phyloP scores from a whole-genome alignment of 2,888 invertebrate genomes.

The Anagyrus pseudococci region DNA sequence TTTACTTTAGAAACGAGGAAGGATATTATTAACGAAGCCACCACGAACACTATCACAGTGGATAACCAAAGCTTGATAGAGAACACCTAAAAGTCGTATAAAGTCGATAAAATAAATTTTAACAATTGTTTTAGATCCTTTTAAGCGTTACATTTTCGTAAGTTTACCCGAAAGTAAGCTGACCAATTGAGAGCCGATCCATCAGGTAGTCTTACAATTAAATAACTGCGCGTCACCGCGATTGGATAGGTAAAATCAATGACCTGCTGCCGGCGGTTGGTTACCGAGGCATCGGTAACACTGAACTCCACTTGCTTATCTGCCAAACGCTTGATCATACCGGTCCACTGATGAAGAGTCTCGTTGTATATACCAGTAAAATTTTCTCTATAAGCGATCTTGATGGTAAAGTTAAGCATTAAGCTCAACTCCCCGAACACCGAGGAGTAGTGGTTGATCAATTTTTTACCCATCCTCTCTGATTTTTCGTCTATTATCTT shows the following conservation, averaged over 20 bases:
- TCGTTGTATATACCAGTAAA: slow-evolving; percentile 40
- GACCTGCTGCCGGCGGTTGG: slow-evolving; percentile 31
- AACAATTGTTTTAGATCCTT: no score
- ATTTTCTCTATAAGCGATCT: slow-evolving; percentile 9
- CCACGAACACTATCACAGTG: no score
- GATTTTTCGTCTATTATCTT: no score
- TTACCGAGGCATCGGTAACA: slow-evolving; percentile 39
- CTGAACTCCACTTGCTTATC: slow-evolving; percentile 42
- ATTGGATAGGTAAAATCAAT: slow-evolving; percentile 47
- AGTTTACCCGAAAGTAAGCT: slow-evolving; percentile 43
- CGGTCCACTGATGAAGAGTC: slow-evolving; percentile 41
- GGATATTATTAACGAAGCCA: no score
- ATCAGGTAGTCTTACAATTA: slow-evolving; percentile 41
- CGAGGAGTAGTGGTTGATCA: no score
- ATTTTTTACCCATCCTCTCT: no score
- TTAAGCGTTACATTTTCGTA: no score
- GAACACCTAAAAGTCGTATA: no score
- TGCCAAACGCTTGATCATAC: slow-evolving; percentile 40
- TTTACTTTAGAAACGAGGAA: no score
- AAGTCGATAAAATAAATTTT: no score
- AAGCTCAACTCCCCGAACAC: slow-evolving; percentile 32
- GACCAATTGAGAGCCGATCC: slow-evolving; percentile 40
- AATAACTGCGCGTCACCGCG: slow-evolving; percentile 30
- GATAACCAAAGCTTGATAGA: no score
- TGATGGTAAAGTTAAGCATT: slow-evolving; percentile 42